Conservation (phyloP, 2,888 invertebrate genomes). For the Ochropleura leucogaster region DNA sequence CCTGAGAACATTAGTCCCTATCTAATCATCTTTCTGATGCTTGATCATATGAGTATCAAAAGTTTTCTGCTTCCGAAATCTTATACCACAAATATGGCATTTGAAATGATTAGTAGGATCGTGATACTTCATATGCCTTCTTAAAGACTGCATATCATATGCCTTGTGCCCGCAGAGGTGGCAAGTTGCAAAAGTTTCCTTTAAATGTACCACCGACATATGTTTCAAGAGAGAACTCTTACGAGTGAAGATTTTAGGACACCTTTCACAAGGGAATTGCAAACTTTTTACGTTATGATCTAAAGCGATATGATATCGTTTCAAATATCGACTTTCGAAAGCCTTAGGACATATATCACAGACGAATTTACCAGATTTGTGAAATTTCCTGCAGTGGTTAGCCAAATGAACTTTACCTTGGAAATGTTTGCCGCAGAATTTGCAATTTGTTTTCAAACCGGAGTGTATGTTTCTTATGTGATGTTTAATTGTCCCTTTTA, state of each 20-base stretch:
- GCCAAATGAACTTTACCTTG: constrained; percentile 26
- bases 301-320: constrained; percentile 27
- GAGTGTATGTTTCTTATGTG: constrained; percentile 70
- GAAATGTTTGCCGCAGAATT: constrained; percentile 44
- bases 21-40: constrained; percentile 12
- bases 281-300: constrained; percentile 33
- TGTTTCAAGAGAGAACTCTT: constrained; percentile 39
- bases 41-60: constrained; percentile 34
- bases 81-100: constrained; percentile 81
- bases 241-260: constrained; percentile 37
- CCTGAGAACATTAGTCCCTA: background rate
- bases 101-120: constrained; percentile 69
- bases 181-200: constrained; percentile 59
- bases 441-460: constrained; percentile 29
- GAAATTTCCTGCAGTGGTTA: constrained; percentile 45
- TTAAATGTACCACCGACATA: constrained; percentile 44
- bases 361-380: constrained; percentile 39
- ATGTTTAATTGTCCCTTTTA: constrained; percentile 69
- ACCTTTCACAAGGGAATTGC: constrained; percentile 40
- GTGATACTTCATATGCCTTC: constrained; percentile 52
- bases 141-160: constrained; percentile 48
- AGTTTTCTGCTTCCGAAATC: constrained; percentile 70
- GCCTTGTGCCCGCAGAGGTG: constrained; percentile 58
- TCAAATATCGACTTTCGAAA: constrained; percentile 35
- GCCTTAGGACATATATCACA: constrained; percentile 50